Percentiles rank a stretch among this genome's conserved stretches.
Evolutionary conservation across 2,888 invertebrate species (phyloP).

Genomic region (Melangyna quadrimaculata): DNA sequence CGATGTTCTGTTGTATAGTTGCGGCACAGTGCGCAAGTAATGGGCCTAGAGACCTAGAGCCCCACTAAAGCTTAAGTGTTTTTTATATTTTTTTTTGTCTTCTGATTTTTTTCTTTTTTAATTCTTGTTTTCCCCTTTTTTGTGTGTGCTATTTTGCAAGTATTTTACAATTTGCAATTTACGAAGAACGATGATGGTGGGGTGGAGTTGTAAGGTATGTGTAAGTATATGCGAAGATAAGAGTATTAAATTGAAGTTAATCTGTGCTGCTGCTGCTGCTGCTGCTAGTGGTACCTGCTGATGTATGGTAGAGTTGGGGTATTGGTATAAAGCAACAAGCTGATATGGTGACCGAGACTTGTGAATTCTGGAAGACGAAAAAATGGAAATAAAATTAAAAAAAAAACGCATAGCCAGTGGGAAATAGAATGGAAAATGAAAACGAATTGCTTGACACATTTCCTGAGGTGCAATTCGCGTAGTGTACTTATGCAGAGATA

Average conservation of each 20-base stretch:
- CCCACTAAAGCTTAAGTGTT: constrained; percentile 60
- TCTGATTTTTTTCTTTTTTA: neutral
- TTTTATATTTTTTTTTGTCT: constrained; percentile 11
- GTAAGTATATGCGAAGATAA: constrained; percentile 41
- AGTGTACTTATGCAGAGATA: too few relatives aligned
- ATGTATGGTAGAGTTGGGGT: neutral
- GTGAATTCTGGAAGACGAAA: constrained; percentile 30
- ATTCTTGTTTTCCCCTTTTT: constrained; percentile 13
- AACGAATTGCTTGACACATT: constrained; percentile 68
- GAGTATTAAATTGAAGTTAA: constrained; percentile 62
- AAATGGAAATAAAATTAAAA: neutral
- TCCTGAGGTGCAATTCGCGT: constrained; percentile 43
- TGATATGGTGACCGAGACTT: constrained; percentile 9
- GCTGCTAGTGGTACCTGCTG: too few relatives aligned
- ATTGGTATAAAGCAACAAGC: constrained; percentile 3
- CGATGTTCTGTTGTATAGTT: constrained; percentile 49
- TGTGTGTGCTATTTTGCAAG: constrained; percentile 32
- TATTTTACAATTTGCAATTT: constrained; percentile 34
- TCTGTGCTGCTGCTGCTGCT: constrained; percentile 40
- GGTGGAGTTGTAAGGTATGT: neutral
- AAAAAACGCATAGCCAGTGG: constrained; percentile 28
- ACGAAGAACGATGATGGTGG: constrained; percentile 15
- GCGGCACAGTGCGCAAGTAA: constrained; percentile 10
- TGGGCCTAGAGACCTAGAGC: constrained; percentile 70
- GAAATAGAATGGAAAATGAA: constrained; percentile 63